phyloP scores from a whole-genome alignment of 2,113 vertebrate genomes.

The Silurus glanis region DNA sequence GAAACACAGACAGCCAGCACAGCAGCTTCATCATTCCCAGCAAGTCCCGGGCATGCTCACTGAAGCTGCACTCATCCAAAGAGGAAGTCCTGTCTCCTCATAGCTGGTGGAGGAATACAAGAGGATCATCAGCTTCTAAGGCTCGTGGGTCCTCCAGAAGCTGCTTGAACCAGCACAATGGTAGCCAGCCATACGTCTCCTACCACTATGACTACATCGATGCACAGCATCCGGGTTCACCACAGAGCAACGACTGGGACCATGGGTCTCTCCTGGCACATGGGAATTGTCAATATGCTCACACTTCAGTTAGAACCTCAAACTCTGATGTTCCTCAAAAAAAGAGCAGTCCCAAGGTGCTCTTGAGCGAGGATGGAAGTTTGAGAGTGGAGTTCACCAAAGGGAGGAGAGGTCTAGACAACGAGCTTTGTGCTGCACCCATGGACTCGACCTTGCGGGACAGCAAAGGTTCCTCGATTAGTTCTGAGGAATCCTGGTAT shows the following conservation, averaged over 20 bases:
- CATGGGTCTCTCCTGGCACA: slow-evolving; percentile 40
- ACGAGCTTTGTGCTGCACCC: slow-evolving; percentile 51
- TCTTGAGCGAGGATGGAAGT: slow-evolving; percentile 81
- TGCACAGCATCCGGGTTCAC: slow-evolving; percentile 59
- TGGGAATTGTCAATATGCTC: slow-evolving; percentile 43
- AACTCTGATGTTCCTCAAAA: slow-evolving; percentile 63
- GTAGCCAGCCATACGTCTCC: slow-evolving; percentile 75
- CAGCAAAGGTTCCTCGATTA: slow-evolving; percentile 89
- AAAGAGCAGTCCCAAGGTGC: slow-evolving; percentile 82
- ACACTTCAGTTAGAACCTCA: slow-evolving; percentile 57
- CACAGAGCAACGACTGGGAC: slow-evolving; percentile 61
- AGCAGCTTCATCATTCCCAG: slow-evolving; percentile 68
- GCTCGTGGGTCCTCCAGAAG: slow-evolving; percentile 70
- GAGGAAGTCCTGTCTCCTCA: slow-evolving; percentile 75
- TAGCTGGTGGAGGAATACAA: slow-evolving; percentile 74
- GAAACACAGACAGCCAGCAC: slow-evolving; percentile 92
- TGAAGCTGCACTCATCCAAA: slow-evolving; percentile 77
- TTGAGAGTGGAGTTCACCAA: slow-evolving; percentile 86
- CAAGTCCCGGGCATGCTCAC: slow-evolving; percentile 80
- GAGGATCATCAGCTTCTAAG: slow-evolving; percentile 66
- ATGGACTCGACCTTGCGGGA: slow-evolving; percentile 74
- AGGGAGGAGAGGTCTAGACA: slow-evolving; percentile 62
- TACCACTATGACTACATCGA: slow-evolving; percentile 69
- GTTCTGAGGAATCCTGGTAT: slow-evolving; percentile 91
- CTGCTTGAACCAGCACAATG: slow-evolving; percentile 78